Base-by-base conservation (phyloP, 2,888 invertebrate genomes). In the Phyllotreta striolata region DNA sequence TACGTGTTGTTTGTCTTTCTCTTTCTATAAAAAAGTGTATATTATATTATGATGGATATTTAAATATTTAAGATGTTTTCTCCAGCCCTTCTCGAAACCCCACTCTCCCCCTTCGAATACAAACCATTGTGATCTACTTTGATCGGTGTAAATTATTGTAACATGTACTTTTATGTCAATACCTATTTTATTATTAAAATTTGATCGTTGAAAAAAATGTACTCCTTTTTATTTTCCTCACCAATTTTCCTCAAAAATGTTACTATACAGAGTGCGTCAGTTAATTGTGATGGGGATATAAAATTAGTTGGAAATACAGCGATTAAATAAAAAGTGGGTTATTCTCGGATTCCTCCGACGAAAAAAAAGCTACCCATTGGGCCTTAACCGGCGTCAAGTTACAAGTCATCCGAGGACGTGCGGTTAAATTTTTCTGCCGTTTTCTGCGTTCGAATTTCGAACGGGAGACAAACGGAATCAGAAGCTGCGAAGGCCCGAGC, bases 101-200 rank as follows among this genome's bases (percentile, higher is more conserved):
- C 67, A 69, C 55, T 55, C 24, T 24, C 24, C 24, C 24, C 24
- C 24, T 24, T 24, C 24, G 24, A 24, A 24, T 24, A 24, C 24
- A 67, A 72, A 72, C 72, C 73, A 72, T 73, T 77, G 76, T 78
- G 78, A 77, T 77, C 76, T 76, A 57, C 63, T 72, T 72, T 67
- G 74, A 75, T 76, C 73, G 69, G 66, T 71, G 70, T 71, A 70
- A 69, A 69, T 66, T 71, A 72, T 63, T 71, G 70, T 70, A 69
- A 70, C 60, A 76, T 80, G 80, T 81, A 81, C 76, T 79, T 77
- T 75, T 76, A 81, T 81, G 81, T 82, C 80, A 79, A 80, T 79
- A 78, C 77, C 78, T 80, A 80, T 81, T 80, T 81, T 80, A 80
- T 80, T 79, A 81, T 81, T 80, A 81, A 80, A 79, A 73, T 74